Conservation (phyloP, 2,113 vertebrate genomes). For the Rana temporaria region DNA sequence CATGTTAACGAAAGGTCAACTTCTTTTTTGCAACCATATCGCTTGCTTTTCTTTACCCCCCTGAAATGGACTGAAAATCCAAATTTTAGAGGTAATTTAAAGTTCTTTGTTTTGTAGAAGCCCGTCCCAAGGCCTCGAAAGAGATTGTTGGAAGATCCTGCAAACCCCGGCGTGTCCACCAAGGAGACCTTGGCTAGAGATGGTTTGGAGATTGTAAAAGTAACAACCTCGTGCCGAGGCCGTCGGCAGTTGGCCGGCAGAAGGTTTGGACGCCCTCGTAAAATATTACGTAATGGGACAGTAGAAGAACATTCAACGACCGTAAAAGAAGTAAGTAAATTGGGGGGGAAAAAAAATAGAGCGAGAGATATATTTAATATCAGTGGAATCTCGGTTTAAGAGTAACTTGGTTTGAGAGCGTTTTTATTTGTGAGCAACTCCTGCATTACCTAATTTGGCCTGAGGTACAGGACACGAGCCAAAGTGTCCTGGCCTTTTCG, state of each 20-base stretch:
- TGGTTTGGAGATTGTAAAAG: slow-evolving; percentile 3
- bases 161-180: neutral
- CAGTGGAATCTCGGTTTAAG: too few species aligned
- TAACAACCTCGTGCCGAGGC: neutral
- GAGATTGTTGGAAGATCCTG: slow-evolving; percentile 11
- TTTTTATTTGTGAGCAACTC: too few species aligned
- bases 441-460: too few species aligned
- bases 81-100: neutral
- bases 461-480: too few species aligned
- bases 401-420: too few species aligned
- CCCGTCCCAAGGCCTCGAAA: slow-evolving; percentile 26
- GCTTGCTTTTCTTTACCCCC: too few species aligned
- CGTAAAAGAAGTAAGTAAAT: neutral
- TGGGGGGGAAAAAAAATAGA: too few species aligned
- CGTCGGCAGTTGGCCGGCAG: slow-evolving; percentile 49
- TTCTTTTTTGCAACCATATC: too few species aligned
- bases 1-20: too few species aligned
- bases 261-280: slow-evolving; percentile 68
- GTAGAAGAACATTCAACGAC: slow-evolving; percentile 69
- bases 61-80: too few species aligned
- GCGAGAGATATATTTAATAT: too few species aligned
- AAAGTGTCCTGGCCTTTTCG: too few species aligned
- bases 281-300: slow-evolving; percentile 64
- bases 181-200: neutral
- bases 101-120: neutral